Evolutionary conservation across 1,140 invertebrate species (phyloP), one percentile per base, ranked within the genome.

Genomic region (Neuroterus valhalla): DNA sequence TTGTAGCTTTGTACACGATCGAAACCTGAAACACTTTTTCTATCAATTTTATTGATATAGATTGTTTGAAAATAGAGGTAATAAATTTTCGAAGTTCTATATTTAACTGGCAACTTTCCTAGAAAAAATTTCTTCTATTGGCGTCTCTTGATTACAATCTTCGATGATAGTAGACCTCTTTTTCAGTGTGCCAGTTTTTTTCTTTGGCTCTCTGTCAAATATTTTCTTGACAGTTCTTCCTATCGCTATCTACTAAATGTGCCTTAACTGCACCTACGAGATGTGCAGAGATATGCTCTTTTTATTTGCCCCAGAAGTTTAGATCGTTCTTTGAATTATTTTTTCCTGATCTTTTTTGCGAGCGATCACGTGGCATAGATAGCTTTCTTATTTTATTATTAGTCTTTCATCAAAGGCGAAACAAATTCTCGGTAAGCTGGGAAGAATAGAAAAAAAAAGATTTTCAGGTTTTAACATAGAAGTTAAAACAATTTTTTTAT

Each of bases 161-260:
- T 26, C 23, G 55, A 62, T 62, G 31, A 62, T 31, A n/a, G 52
- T 4, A 23, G 55, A 62, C 55, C 55, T 62, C 55, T 50, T 62
- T 62, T 62, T 62, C 26, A 38, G 15, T 15, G 55, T 62, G 55
- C 55, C 55, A 62, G 21, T 62, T 55, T 55, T 62, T 31, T 15
- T 62, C 31, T 21, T 62, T 62, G 55, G 55, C 55, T 62, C 12
- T 1, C 15, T 62, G 23, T 62, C 55, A 62, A 62, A 62, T 62
- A 31, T 62, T 62, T 31, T 62, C 55, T 62, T 38, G 55, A 62
- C 55, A 62, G 14, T 62, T 62, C 55, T 62, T 62, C 31, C 21
- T 62, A 62, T 62, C 55, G 12, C 55, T 62, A 62, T 62, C 31
- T 62, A 31, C 31, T 62, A 11, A 31, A 62, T 62, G 55, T 62